Evolutionary conservation across 2,888 invertebrate genomes (phyloP).

Genomic region (Limnephilus rhombicus): DNA sequence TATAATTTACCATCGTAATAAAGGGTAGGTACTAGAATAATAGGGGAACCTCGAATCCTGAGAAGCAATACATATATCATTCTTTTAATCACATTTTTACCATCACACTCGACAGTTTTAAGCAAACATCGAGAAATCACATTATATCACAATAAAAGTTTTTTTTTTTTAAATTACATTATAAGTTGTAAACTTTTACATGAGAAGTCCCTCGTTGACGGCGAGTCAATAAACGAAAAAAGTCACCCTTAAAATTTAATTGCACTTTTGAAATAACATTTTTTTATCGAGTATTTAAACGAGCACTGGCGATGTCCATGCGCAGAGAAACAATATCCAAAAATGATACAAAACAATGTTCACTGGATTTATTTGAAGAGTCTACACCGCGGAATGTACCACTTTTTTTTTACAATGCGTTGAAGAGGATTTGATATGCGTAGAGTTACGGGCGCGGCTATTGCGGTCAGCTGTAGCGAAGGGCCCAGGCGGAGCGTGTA

Average conservation of each 20-base stretch:
- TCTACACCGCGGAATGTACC: not conserved
- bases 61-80: slow-evolving; percentile 65
- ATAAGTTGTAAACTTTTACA: slow-evolving; percentile 40
- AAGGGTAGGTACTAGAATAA: slow-evolving; percentile 31
- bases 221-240: slow-evolving; percentile 36
- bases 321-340: slow-evolving; percentile 40
- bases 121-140: slow-evolving; percentile 67
- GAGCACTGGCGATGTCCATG: slow-evolving; percentile 37
- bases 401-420: not conserved
- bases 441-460: slow-evolving; percentile 30
- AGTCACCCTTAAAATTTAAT: slow-evolving; percentile 62
- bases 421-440: slow-evolving; percentile 51
- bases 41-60: slow-evolving; percentile 55
- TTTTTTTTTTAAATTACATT: slow-evolving; percentile 51
- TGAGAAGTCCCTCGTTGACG: slow-evolving; percentile 43
- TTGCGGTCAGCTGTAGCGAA: slow-evolving; percentile 65
- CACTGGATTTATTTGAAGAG: not conserved
- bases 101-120: slow-evolving; percentile 66
- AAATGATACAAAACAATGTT: slow-evolving; percentile 8
- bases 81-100: slow-evolving; percentile 66
- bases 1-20: slow-evolving; percentile 19
- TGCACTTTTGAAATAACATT: slow-evolving; percentile 65
- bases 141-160: slow-evolving; percentile 66
- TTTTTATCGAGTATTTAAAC: slow-evolving; percentile 53
- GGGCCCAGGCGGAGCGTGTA: slow-evolving; percentile 60